These are phyloP conservation scores for Trididemnum clinides DNA, from an alignment of 23 tunicate species.

Conservation along the genomic window DNA sequence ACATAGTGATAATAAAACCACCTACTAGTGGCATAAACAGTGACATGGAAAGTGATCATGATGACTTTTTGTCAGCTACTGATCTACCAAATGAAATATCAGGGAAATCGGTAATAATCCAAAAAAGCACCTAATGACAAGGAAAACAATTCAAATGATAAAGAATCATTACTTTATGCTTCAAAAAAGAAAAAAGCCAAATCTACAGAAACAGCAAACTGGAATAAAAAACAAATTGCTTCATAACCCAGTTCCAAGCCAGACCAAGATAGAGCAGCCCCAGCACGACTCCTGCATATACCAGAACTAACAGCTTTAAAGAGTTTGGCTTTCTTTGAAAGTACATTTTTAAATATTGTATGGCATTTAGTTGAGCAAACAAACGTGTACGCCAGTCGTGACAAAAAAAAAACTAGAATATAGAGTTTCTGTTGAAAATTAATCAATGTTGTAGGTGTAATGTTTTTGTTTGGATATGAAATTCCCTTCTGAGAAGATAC, in stretches of 20 bases:
- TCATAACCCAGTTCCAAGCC: too few relatives aligned
- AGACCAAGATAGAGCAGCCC: background rate
- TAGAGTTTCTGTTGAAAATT: too few relatives aligned
- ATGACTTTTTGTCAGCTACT: background rate
- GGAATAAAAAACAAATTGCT: too few relatives aligned
- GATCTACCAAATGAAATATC: background rate
- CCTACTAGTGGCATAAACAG: background rate
- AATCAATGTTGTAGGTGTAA: too few relatives aligned
- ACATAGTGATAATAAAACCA: background rate
- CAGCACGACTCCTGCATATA: background rate
- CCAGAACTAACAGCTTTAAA: background rate
- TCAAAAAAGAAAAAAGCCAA: too few relatives aligned
- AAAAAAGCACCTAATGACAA: background rate
- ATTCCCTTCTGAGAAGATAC: too few relatives aligned
- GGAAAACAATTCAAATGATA: background rate
- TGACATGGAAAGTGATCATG: background rate
- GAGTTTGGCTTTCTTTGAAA: background rate
- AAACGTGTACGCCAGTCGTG: too few relatives aligned
- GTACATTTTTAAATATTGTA: background rate
- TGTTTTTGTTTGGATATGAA: too few relatives aligned
- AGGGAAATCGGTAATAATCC: background rate
- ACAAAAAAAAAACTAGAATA: too few relatives aligned
- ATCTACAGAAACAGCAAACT: too few relatives aligned
- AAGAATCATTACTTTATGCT: too few relatives aligned
- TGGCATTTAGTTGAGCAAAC: background rate